These are phyloP conservation scores for Agrotis clavis DNA, from an alignment of 2,888 invertebrate genomes.

Conservation along the genomic window DNA sequence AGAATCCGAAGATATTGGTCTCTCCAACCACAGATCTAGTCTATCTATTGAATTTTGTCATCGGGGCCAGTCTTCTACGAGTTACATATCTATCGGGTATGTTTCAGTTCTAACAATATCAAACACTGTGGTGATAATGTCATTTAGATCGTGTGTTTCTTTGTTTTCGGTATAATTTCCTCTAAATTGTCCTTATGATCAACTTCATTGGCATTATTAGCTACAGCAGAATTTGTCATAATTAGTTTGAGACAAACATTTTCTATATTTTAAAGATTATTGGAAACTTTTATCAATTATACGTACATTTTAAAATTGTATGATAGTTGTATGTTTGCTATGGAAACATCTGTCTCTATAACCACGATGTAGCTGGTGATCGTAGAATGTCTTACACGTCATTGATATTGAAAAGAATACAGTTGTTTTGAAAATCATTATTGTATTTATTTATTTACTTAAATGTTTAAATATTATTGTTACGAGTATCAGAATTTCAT, in stretches of 20 bases:
- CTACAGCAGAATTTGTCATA: background rate
- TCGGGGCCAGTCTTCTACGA: background rate
- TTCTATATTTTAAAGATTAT: background rate
- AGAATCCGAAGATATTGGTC: background rate
- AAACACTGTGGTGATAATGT: constrained; percentile 6
- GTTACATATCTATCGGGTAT: constrained; percentile 6
- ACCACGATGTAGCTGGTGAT: constrained; percentile 11
- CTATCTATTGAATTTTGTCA: background rate
- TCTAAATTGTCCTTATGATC: background rate
- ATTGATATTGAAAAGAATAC: constrained; percentile 31
- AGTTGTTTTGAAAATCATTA: constrained; percentile 10
- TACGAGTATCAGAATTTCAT: background rate
- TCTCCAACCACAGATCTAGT: background rate
- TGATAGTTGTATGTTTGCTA: constrained; percentile 54
- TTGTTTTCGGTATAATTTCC: background rate
- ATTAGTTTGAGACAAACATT: background rate
- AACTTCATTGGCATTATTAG: background rate
- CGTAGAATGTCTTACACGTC: constrained; percentile 48
- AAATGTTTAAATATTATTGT: background rate
- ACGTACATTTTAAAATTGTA: background rate
- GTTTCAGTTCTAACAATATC: constrained; percentile 8
- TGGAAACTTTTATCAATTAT: too few relatives aligned
- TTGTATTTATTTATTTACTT: background rate
- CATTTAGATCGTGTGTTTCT: constrained; percentile 1
- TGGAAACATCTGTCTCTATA: constrained; percentile 69